Base-by-base conservation (phyloP, 2,888 invertebrate genomes). In the Allolobophora icterica region DNA sequence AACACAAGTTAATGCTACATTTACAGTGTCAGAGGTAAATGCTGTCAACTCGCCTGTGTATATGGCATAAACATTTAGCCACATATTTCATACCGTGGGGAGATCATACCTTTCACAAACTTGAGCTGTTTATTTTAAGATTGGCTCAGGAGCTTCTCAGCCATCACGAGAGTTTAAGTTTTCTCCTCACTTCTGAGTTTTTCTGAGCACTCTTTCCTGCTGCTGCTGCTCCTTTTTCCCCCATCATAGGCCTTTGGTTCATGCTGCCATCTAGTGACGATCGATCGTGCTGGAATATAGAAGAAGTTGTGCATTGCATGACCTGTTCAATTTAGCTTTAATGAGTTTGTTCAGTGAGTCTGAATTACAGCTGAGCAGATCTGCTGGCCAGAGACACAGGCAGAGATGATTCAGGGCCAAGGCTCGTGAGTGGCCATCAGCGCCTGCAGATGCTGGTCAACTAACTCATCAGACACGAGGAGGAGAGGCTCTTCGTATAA, bases 281-380 rank as follows among this genome's bases (percentile, higher is more conserved):
- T 13, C 1, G 52, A 52, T 52, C 52, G 3, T 30, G 8, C 30
- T 30, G 71, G 71, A n/a, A 71, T 71, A 8, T 71, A n/a, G 30
- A 71, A n/a, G 30, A 71, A 71, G 71, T n/a, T n/a, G n/a, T n/a
- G 71, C n/a, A 11, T 71, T 71, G 71, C 71, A 71, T 71, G 71
- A 71, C 71, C 71, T 71, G 8, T 71, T 30, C 71, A 71, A n/a
- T 71, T 71, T 30, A n/a, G 30, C 30, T 71, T 71, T 71, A 71
- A 71, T 71, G 71, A 71, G 71, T 71, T 71, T 71, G n/a, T 71
- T 71, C 30, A 71, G 71, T 30, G 71, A 71, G 71, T n/a, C n/a
- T 30, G 71, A n/a, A 52, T 52, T 52, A 52, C 52, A 52, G 21
- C 52, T 21, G 24, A 19, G 71, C 19, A n/a, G 52, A 52, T 52